Conservation (phyloP, 2,888 invertebrate genomes). For the Bombyx huttoni region DNA sequence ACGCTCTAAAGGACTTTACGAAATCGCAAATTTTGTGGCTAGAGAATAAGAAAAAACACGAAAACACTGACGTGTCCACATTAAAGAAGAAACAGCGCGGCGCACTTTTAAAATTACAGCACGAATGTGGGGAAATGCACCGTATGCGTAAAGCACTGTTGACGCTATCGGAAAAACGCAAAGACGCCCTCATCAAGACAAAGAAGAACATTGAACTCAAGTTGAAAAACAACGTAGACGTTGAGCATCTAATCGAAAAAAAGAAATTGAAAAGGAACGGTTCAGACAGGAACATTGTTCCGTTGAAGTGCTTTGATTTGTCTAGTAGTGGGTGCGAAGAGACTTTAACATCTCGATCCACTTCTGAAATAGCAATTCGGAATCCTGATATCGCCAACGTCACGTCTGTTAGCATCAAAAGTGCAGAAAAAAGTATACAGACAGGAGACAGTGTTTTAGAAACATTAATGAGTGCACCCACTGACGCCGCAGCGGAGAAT, state of each 20-base stretch:
- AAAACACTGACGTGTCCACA: slow-evolving; percentile 58
- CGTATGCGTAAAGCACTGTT: slow-evolving; percentile 63
- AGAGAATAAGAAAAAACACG: slow-evolving; percentile 60
- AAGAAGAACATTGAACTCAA: slow-evolving; percentile 58
- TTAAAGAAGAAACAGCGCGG: slow-evolving; percentile 79
- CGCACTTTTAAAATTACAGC: slow-evolving; percentile 74
- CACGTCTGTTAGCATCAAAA: slow-evolving; percentile 10
- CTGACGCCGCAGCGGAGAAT: slow-evolving; percentile 38
- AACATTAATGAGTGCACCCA: slow-evolving; percentile 13
- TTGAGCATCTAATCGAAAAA: slow-evolving; percentile 46
- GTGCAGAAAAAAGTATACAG: slow-evolving; percentile 52
- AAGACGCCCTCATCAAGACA: slow-evolving; percentile 55
- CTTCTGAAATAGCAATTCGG: slow-evolving; percentile 10
- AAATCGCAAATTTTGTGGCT: slow-evolving; percentile 64
- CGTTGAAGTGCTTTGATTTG: slow-evolving; percentile 58
- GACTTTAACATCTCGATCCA: slow-evolving; percentile 24
- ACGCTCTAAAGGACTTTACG: slow-evolving; percentile 61
- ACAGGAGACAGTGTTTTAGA: slow-evolving; percentile 32
- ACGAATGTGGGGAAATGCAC: slow-evolving; percentile 79
- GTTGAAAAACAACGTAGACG: slow-evolving; percentile 42
- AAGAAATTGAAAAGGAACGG: slow-evolving; percentile 43
- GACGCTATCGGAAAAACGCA: slow-evolving; percentile 52
- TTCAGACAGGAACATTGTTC: slow-evolving; percentile 35
- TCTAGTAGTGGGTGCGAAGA: slow-evolving; percentile 60
- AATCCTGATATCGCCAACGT: slow-evolving; percentile 7